Evolutionary conservation across 2,797 vertebrate species (phyloP).

Genomic region (Syndactyla subalaris): DNA sequence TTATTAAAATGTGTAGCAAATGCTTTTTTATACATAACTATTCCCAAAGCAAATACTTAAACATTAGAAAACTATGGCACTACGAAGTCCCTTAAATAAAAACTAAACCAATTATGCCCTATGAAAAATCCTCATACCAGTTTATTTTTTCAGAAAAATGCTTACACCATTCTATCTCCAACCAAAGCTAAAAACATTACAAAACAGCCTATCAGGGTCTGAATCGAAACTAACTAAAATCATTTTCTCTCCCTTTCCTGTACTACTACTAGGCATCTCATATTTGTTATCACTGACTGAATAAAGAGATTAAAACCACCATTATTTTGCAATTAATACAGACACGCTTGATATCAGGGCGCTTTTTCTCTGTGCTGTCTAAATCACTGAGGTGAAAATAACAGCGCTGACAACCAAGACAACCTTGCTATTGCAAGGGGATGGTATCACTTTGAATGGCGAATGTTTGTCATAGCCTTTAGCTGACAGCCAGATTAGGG

Average conservation of each 20-base stretch:
- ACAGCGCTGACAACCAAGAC: neutral
- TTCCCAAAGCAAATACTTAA: neutral
- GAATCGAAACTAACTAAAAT: neutral
- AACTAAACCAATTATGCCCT: neutral
- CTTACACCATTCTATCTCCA: neutral
- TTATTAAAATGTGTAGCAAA: neutral
- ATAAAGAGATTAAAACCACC: neutral
- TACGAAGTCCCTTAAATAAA: neutral
- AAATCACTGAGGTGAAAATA: neutral
- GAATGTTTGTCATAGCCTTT: neutral
- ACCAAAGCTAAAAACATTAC: neutral
- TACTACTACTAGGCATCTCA: neutral
- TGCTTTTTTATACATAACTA: neutral
- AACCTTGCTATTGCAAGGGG: neutral
- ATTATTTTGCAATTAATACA: neutral
- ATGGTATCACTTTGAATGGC: neutral
- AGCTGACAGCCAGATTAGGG: neutral
- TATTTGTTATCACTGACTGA: neutral
- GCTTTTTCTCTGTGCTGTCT: neutral
- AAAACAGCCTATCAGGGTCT: neutral
- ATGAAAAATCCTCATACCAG: neutral
- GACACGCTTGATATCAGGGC: neutral
- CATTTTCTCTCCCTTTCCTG: neutral
- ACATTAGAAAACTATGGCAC: neutral
- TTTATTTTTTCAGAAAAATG: neutral